Percentiles rank a stretch among this genome's conserved stretches.
Conservation (phyloP, 2,113 vertebrate species). For the Buteo buteo region DNA sequence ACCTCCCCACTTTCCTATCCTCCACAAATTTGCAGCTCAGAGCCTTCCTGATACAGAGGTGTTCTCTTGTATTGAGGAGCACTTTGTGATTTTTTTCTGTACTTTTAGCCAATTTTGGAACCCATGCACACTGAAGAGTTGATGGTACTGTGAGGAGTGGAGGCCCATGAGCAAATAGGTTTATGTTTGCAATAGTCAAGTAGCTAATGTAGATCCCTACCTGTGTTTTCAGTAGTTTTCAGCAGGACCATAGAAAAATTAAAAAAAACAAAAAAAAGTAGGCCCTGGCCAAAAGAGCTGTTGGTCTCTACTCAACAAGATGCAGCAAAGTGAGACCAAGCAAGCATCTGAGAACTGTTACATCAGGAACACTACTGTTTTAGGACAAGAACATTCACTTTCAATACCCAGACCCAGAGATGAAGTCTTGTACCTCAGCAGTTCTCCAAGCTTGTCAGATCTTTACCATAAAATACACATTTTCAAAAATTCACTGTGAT, state of each 20-base stretch:
- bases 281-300: neutral
- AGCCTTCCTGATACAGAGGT: neutral
- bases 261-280: neutral
- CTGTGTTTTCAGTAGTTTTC: neutral
- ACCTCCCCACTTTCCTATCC: neutral
- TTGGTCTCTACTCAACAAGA: neutral
- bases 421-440: neutral
- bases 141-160: neutral
- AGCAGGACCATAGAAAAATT: neutral
- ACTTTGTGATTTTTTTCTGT: neutral
- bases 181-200: neutral
- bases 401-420: neutral
- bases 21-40: neutral
- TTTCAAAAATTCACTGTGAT: neutral
- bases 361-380: neutral
- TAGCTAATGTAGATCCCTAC: neutral
- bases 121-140: neutral
- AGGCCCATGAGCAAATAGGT: neutral
- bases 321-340: neutral
- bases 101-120: neutral
- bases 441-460: neutral
- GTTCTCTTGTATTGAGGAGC: neutral
- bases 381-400: neutral
- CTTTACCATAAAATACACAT: neutral
- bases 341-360: neutral